Evolutionary conservation across 2,113 vertebrate species (phyloP).

Genomic region (Protobothrops flavoviridis): DNA sequence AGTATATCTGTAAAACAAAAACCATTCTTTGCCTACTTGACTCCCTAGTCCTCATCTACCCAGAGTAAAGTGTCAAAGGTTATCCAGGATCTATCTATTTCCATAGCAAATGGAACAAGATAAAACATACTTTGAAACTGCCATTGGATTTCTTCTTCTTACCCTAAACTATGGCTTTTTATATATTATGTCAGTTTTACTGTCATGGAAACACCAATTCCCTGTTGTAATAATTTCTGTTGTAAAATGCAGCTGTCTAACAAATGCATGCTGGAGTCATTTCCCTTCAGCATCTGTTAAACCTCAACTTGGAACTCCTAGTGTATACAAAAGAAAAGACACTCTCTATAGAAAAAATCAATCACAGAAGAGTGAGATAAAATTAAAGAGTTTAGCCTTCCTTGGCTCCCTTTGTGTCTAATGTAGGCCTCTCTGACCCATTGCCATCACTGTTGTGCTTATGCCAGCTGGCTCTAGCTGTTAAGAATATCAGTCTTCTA

Average conservation of each 20-base stretch:
- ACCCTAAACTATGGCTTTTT: conserved; percentile 29
- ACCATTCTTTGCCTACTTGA: neutral
- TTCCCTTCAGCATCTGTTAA: conserved; percentile 69
- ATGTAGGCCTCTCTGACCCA: conserved; percentile 67
- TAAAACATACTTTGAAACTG: conserved; percentile 34
- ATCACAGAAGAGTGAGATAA: conserved; percentile 64
- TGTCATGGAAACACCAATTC: conserved; percentile 64
- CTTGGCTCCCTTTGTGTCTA: conserved; percentile 65
- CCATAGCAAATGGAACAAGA: neutral
- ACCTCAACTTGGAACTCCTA: conserved; percentile 63
- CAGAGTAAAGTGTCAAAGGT: neutral
- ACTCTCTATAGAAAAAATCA: conserved; percentile 70
- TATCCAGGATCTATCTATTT: conserved; percentile 7
- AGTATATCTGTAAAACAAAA: neutral
- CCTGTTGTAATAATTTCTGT: conserved; percentile 51
- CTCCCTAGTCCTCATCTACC: neutral
- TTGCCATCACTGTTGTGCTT: conserved; percentile 64
- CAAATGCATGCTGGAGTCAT: conserved; percentile 62
- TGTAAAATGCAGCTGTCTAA: conserved; percentile 68
- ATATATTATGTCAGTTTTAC: conserved; percentile 52
- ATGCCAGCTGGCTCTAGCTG: conserved; percentile 74
- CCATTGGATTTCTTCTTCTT: conserved; percentile 36
- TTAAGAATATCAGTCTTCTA: conserved; percentile 68
- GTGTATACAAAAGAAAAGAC: conserved; percentile 54
- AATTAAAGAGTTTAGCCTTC: conserved; percentile 65